These are phyloP conservation scores for Carassius carassius DNA, from an alignment of 2,113 vertebrate genomes.

Conservation along the genomic window DNA sequence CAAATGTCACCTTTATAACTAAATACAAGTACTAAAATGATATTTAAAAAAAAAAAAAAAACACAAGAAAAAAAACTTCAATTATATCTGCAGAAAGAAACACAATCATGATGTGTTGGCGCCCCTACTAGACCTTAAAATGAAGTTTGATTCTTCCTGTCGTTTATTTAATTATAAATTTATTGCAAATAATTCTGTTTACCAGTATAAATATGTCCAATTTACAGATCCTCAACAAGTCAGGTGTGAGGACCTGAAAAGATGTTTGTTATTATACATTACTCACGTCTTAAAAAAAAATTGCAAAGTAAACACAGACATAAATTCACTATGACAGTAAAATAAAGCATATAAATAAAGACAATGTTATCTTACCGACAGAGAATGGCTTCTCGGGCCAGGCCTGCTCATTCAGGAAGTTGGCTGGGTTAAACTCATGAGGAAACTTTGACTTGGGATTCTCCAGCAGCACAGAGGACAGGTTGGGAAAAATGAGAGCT, in stretches of 20 bases:
- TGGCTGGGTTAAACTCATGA: slow-evolving; percentile 57
- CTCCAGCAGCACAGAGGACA: slow-evolving; percentile 78
- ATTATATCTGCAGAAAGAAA: not conserved
- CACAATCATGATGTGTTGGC: not conserved
- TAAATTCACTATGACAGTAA: not conserved
- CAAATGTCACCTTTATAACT: too few relatives aligned
- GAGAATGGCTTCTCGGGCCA: slow-evolving; percentile 74
- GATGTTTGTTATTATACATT: not conserved
- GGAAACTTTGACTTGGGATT: slow-evolving; percentile 76
- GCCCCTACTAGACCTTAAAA: too few relatives aligned
- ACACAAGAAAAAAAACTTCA: not conserved
- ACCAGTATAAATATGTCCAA: too few relatives aligned
- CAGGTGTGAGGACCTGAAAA: slow-evolving; percentile 6
- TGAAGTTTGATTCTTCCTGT: too few relatives aligned
- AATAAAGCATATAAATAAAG: not conserved
- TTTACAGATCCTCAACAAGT: too few relatives aligned
- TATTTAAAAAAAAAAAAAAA: too few relatives aligned
- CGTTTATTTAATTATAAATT: too few relatives aligned
- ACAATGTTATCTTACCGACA: slow-evolving; percentile 66
- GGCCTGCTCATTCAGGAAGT: slow-evolving; percentile 76
- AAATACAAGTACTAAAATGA: too few relatives aligned
- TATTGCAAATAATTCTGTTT: too few relatives aligned
- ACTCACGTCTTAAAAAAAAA: not conserved
- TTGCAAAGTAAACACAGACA: not conserved
- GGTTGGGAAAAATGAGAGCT: slow-evolving; percentile 62